phyloP scores from a whole-genome alignment of 35 echinoderm and acorn worm species.

The Apostichopus californicus region DNA sequence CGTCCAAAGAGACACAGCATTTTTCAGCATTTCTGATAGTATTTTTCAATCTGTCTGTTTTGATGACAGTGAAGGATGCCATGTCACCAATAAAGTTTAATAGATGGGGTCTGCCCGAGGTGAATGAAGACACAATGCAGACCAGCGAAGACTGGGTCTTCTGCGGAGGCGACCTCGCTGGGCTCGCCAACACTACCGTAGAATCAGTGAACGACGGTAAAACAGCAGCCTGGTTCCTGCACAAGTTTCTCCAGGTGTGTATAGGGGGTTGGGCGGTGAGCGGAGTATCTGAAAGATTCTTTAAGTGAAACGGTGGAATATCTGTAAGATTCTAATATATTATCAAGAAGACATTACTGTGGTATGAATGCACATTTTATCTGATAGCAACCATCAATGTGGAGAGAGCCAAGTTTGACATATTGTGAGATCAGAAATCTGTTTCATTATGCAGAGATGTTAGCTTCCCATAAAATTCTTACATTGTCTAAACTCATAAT shows the following conservation, averaged over 20 bases:
- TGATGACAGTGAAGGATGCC: constrained; percentile 74
- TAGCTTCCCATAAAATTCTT: no score
- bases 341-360: not conserved
- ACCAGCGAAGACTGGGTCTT: constrained; percentile 83
- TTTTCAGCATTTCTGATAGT: no score
- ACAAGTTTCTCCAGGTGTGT: constrained; percentile 92
- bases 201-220: constrained; percentile 99
- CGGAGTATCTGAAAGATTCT: no score
- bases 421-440: no score
- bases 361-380: not conserved
- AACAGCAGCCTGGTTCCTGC: constrained; percentile 94
- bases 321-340: not conserved
- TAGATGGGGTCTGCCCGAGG: constrained; percentile 89
- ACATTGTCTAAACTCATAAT: no score
- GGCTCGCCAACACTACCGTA: constrained; percentile 89
- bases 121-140: constrained; percentile 81
- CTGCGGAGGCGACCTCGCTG: constrained; percentile 94
- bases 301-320: no score
- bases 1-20: no score
- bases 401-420: no score
- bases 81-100: constrained; percentile 85
- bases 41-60: no score
- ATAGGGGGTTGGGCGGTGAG: not conserved
- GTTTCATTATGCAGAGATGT: no score
- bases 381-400: no score